Evolutionary conservation across 2,113 vertebrate genomes (phyloP), one percentile per base, ranked within the genome.

Genomic region (Microtus montanus): DNA sequence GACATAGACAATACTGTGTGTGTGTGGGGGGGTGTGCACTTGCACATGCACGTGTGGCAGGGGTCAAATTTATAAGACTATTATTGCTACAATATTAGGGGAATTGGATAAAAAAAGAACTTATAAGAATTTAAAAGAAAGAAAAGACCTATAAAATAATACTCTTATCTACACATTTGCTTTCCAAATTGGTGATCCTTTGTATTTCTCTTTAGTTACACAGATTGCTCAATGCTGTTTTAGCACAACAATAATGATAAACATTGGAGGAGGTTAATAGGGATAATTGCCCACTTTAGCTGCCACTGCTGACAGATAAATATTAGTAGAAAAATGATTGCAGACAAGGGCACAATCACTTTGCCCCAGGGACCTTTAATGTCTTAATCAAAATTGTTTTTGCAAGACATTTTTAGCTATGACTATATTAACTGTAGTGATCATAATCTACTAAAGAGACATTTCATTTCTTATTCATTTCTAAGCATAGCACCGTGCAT

Each of bases 201-300:
- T 77, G 0, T 71, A 64, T 91, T 94, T 94, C 77, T 84, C 30
- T 94, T 87, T 74, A 64, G 33, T 70, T 20, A 14, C 90, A 64
- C 80, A 49, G 22, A 73, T 90, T 88, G 7, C n/a, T 88, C 49
- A 64, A 19, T 3, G 7, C 33, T 73, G 5, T 70, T 95, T 96
- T 54, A 93, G 35, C 66, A 82, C 79, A 82, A 90, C 35, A 96
- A 52, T 80, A 35, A 79, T 89, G 78, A 91, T 78, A 96, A 95
- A 94, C 7, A 64, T 58, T 79, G 78, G 74, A 89, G n/a, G 74
- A 89, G 41, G 84, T 94, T 97, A 95, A 94, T 75, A 75, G 95
- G 38, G 49, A 83, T 94, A 95, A 97, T 95, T 87, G 63, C 78
- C 86, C 85, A 96, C 85, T 96, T 92, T 15, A 87, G n/a, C 63